These are phyloP conservation scores for Drosophila bocqueti DNA, from an alignment of 1,140 invertebrate species.

Conservation along the genomic window DNA sequence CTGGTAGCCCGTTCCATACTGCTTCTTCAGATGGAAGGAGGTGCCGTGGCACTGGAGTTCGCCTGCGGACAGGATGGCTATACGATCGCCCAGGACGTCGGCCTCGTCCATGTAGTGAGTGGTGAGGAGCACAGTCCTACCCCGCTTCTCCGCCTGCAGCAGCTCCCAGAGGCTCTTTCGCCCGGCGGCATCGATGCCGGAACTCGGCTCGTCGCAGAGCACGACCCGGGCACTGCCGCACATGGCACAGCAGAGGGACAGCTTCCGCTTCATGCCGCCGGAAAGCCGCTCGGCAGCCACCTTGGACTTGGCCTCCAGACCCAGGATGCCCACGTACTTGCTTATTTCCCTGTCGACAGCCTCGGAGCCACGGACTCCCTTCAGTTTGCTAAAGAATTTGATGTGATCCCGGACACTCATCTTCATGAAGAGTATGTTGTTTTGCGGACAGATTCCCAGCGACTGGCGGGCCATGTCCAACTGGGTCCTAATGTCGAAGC, in stretches of 20 bases:
- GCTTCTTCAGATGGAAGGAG: slow-evolving; percentile 94
- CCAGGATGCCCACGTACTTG: slow-evolving; percentile 89
- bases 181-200: slow-evolving; percentile 97
- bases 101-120: slow-evolving; percentile 99
- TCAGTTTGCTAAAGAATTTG: slow-evolving; percentile 92
- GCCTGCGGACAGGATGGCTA: slow-evolving; percentile 88
- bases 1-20: slow-evolving; percentile 88
- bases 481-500: slow-evolving; percentile 88
- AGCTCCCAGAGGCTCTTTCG: slow-evolving; percentile 95
- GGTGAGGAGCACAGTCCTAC: slow-evolving; percentile 93
- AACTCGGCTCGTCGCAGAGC: slow-evolving; percentile 97
- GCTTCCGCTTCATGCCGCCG: slow-evolving; percentile 94
- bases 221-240: slow-evolving; percentile 89
- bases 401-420: slow-evolving; percentile 97
- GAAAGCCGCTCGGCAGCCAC: slow-evolving; percentile 88
- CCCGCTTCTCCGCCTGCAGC: slow-evolving; percentile 87
- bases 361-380: slow-evolving; percentile 87
- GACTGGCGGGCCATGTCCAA: slow-evolving; percentile 88
- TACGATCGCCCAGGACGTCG: slow-evolving; percentile 93
- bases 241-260: slow-evolving; percentile 91
- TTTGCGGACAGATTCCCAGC: slow-evolving; percentile 96
- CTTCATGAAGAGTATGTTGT: slow-evolving; percentile 96
- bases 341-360: slow-evolving; percentile 87
- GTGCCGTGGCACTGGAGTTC: slow-evolving; percentile 92
- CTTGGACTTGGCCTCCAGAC: slow-evolving; percentile 87